These are phyloP conservation scores for Sphaerophoria taeniata DNA, from an alignment of 2,888 invertebrate species.

Conservation along the genomic window DNA sequence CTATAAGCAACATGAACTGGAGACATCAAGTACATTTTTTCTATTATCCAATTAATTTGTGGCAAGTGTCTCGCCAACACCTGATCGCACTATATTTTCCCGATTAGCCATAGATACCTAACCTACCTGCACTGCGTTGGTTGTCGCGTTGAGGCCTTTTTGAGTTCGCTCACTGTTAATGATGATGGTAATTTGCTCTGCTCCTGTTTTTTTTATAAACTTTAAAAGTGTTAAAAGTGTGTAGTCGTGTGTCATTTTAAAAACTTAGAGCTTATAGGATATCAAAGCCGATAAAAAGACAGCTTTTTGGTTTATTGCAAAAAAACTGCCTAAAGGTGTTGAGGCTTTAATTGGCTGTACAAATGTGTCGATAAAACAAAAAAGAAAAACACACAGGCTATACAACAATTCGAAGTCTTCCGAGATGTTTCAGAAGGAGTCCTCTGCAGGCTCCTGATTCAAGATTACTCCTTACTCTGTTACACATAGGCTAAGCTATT, in stretches of 20 bases:
- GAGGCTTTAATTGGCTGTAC: no score
- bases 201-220: constrained; percentile 61
- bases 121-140: no score
- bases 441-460: no score
- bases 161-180: constrained; percentile 9
- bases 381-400: no score
- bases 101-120: constrained; percentile 33
- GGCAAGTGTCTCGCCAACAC: constrained; percentile 73
- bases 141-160: constrained; percentile 12
- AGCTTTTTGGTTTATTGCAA: no score
- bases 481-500: no score
- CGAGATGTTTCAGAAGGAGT: no score
- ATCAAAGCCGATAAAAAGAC: not conserved
- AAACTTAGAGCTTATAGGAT: not conserved
- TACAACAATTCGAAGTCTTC: no score
- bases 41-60: constrained; percentile 73
- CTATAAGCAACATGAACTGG: constrained; percentile 33
- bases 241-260: constrained; percentile 50
- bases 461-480: no score
- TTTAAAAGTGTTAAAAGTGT: constrained; percentile 28
- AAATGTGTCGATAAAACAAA: no score
- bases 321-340: no score
- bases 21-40: constrained; percentile 66
- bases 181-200: constrained; percentile 63
- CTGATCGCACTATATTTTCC: constrained; percentile 66